Evolutionary conservation across 2,888 invertebrate genomes (phyloP).

Genomic region (Carcina quercana): DNA sequence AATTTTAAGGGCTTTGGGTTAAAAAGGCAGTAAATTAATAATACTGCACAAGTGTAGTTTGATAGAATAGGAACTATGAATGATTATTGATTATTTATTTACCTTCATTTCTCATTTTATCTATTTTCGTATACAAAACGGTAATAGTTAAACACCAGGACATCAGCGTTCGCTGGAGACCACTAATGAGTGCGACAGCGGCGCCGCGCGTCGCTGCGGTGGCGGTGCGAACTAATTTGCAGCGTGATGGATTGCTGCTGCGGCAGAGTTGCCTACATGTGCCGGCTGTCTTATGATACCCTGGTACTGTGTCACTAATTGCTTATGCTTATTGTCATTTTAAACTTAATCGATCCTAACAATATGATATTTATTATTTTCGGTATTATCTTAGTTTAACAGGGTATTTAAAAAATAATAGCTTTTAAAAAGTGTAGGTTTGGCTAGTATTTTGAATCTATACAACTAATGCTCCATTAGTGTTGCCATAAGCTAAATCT

Average conservation of each 20-base stretch:
- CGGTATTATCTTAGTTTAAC: too few species aligned
- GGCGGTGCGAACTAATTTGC: slow-evolving; percentile 59
- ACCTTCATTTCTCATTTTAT: too few species aligned
- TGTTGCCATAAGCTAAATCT: too few species aligned
- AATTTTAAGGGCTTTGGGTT: too few species aligned
- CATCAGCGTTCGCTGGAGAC: slow-evolving; percentile 40
- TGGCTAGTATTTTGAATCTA: too few species aligned
- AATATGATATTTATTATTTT: not conserved
- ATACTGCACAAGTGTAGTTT: too few species aligned
- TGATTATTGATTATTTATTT: too few species aligned
- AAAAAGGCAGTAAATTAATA: too few species aligned
- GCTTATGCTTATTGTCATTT: slow-evolving; percentile 11
- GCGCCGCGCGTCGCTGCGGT: slow-evolving; percentile 55
- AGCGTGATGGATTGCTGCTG: slow-evolving; percentile 57
- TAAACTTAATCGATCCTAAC: not conserved
- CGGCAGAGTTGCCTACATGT: slow-evolving; percentile 20
- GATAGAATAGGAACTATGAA: too few species aligned
- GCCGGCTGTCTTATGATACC: slow-evolving; percentile 28
- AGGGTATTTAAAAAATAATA: too few species aligned
- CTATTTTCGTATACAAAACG: slow-evolving; percentile 21
- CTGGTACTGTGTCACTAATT: slow-evolving; percentile 29
- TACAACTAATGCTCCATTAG: too few species aligned
- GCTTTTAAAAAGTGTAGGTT: too few species aligned
- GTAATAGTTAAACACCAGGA: slow-evolving; percentile 36
- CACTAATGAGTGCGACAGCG: slow-evolving; percentile 67